These are phyloP conservation scores for Panopea generosa DNA, from an alignment of 2,888 invertebrate genomes.

Conservation along the genomic window DNA sequence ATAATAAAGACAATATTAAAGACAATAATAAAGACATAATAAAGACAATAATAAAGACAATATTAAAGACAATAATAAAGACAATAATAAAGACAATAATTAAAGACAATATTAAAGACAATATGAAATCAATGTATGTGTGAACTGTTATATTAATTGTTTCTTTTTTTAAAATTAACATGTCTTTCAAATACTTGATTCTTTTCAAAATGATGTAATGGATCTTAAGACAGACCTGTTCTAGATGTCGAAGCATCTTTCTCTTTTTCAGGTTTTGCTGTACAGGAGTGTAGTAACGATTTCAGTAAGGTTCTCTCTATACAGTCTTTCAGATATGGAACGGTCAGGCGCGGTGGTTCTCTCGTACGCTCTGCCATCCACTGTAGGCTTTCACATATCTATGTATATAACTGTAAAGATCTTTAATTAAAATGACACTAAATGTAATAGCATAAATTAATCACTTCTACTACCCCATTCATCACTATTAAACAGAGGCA, in stretches of 20 bases:
- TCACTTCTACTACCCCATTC: no score
- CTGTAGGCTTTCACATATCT: slow-evolving; percentile 74
- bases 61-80: no score
- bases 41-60: no score
- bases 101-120: no score
- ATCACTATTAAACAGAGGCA: no score
- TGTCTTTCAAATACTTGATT: background rate
- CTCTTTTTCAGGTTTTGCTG: slow-evolving; percentile 75
- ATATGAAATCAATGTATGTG: no score
- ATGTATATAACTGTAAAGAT: background rate
- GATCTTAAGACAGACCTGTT: slow-evolving; percentile 80
- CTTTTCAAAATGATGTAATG: no score
- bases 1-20: no score
- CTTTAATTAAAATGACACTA: no score
- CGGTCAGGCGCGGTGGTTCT: slow-evolving; percentile 61
- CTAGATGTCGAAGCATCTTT: slow-evolving; percentile 69
- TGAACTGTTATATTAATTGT: background rate
- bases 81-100: no score
- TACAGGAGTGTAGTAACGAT: slow-evolving; percentile 74
- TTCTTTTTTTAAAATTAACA: background rate
- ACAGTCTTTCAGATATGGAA: slow-evolving; percentile 63
- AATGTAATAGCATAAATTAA: no score
- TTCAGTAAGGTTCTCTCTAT: slow-evolving; percentile 71
- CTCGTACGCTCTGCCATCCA: slow-evolving; percentile 72
- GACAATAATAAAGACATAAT: no score